phyloP scores from a whole-genome alignment of 2,888 invertebrate genomes.

The Sceliomorpha sp. region DNA sequence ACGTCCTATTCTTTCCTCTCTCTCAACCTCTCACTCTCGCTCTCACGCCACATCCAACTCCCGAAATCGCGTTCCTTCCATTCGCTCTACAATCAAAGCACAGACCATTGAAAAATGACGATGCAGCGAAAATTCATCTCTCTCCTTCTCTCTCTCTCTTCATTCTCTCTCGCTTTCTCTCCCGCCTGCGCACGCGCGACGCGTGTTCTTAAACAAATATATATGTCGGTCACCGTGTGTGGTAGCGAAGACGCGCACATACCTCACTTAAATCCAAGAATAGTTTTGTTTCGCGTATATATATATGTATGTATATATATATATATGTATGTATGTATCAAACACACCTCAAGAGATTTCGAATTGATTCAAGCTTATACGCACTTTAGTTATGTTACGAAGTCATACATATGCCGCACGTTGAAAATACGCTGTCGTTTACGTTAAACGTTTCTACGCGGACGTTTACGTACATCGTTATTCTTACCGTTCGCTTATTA shows the following conservation, averaged over 20 bases:
- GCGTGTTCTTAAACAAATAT: no score
- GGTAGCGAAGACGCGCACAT: no score
- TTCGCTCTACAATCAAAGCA: conserved; percentile 51
- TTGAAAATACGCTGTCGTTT: conserved; percentile 21
- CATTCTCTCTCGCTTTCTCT: conserved; percentile 53
- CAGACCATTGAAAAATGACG: conserved; percentile 55
- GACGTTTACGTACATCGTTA: no score
- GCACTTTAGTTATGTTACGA: neutral
- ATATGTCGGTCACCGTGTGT: no score
- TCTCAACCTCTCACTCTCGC: conserved; percentile 14
- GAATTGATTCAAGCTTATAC: conserved; percentile 68
- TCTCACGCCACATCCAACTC: conserved; percentile 7
- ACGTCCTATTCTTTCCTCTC: conserved; percentile 5
- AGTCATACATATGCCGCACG: conserved; percentile 19
- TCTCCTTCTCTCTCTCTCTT: conserved; percentile 39
- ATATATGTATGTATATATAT: conserved; percentile 30
- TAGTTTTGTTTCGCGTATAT: conserved; percentile 22
- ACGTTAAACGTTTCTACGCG: neutral
- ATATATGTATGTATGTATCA: conserved; percentile 58
- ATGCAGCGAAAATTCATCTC: conserved; percentile 43
- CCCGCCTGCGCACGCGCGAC: no score
- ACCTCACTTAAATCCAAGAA: conserved; percentile 15
- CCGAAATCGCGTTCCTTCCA: conserved; percentile 8
- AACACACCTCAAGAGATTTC: conserved; percentile 73
- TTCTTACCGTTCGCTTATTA: no score